Percentiles rank a stretch among this genome's conserved stretches.
phyloP scores from a whole-genome alignment of 1,140 invertebrate genomes.

The Zaprionus ghesquierei region DNA sequence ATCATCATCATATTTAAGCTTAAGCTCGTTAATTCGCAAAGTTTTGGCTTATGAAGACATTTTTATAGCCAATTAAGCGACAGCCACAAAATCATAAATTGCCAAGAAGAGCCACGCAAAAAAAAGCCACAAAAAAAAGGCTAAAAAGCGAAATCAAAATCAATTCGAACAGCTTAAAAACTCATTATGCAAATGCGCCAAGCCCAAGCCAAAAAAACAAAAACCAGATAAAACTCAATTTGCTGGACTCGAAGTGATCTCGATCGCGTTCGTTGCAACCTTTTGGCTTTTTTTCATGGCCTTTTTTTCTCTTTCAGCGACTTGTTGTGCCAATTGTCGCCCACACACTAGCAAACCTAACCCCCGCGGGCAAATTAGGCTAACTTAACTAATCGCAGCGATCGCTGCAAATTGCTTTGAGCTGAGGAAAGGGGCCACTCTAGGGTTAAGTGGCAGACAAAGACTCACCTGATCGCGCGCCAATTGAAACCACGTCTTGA shows the following conservation, averaged over 20 bases:
- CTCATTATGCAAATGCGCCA: constrained; percentile 75
- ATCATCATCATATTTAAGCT: constrained; percentile 28
- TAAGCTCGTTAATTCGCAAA: constrained; percentile 41
- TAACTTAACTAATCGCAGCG: constrained; percentile 40
- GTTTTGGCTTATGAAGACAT: constrained; percentile 67
- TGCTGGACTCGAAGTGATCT: constrained; percentile 11
- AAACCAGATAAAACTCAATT: background rate
- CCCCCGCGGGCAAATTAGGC: constrained; percentile 63
- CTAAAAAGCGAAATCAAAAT: constrained; percentile 39
- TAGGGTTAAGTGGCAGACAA: constrained; percentile 5
- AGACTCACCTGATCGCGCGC: constrained; percentile 92
- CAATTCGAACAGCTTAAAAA: constrained; percentile 74
- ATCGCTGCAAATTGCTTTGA: constrained; percentile 10
- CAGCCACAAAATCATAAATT: constrained; percentile 66
- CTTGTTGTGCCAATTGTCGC: constrained; percentile 69
- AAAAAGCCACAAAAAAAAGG: constrained; percentile 1
- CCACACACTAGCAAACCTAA: constrained; percentile 38
- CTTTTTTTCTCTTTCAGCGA: background rate
- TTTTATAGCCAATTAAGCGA: constrained; percentile 76
- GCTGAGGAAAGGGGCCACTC: too few species aligned
- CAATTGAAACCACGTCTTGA: constrained; percentile 96
- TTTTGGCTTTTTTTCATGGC: constrained; percentile 32
- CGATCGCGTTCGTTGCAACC: constrained; percentile 45
- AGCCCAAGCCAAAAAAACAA: constrained; percentile 4
- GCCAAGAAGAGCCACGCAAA: constrained; percentile 27